These are phyloP conservation scores for Melangyna quadrimaculata DNA, from an alignment of 2,888 invertebrate genomes.

Conservation along the genomic window DNA sequence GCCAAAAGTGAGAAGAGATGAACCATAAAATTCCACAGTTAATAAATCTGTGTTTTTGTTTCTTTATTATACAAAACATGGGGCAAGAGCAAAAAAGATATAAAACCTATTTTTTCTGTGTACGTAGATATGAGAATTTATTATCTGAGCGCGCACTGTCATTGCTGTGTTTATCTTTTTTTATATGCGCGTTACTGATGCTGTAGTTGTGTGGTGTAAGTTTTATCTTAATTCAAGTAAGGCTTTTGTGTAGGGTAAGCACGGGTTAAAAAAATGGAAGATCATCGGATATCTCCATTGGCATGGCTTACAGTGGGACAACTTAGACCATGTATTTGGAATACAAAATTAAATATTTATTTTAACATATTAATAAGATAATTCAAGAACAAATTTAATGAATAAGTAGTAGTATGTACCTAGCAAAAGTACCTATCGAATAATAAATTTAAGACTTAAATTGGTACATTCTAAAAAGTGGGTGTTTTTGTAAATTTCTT, in stretches of 20 bases:
- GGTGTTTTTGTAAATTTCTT: too few relatives aligned
- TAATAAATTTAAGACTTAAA: too few relatives aligned
- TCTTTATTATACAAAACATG: slow-evolving; percentile 1
- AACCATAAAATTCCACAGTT: not conserved
- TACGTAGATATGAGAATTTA: slow-evolving; percentile 2
- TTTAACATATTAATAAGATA: not conserved
- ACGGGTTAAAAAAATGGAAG: not conserved
- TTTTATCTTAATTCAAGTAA: slow-evolving; percentile 17
- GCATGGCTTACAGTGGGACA: not conserved
- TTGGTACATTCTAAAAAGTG: too few relatives aligned
- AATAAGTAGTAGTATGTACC: too few relatives aligned
- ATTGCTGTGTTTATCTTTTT: slow-evolving; percentile 35
- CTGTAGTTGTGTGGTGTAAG: slow-evolving; percentile 3
- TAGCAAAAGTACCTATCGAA: too few relatives aligned
- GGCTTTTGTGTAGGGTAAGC: not conserved
- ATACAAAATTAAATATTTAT: not conserved
- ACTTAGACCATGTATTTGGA: not conserved
- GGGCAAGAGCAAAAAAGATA: not conserved
- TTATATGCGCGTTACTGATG: slow-evolving; percentile 36
- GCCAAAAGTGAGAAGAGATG: not conserved
- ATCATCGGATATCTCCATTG: not conserved
- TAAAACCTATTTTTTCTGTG: not conserved
- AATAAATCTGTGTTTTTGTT: slow-evolving; percentile 11
- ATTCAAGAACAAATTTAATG: too few relatives aligned
- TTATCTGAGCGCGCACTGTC: slow-evolving; percentile 13